These are phyloP conservation scores for Muscicapa comitata DNA, from an alignment of 2,797 vertebrate genomes.

Conservation along the genomic window DNA sequence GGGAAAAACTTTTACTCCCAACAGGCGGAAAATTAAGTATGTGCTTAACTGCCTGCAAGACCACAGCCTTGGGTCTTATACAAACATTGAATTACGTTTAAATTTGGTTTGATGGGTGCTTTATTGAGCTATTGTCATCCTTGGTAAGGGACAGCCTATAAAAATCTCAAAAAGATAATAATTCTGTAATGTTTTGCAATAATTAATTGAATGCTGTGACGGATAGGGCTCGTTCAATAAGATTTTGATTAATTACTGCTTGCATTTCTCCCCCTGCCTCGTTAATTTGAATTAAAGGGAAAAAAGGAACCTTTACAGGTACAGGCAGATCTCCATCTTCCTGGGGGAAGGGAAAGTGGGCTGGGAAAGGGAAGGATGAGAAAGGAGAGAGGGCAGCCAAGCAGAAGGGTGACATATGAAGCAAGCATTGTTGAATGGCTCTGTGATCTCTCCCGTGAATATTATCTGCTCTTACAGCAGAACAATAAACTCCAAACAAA, in stretches of 20 bases:
- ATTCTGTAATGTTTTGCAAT: neutral
- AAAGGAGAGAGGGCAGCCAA: neutral
- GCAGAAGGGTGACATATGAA: neutral
- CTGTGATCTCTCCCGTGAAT: neutral
- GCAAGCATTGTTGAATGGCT: neutral
- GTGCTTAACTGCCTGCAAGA: neutral
- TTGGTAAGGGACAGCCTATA: neutral
- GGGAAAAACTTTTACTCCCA: neutral
- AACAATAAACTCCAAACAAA: neutral
- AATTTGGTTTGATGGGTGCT: neutral
- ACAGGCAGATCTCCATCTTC: neutral
- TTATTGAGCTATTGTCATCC: neutral
- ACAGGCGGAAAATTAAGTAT: neutral
- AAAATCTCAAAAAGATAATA: neutral
- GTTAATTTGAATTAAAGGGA: neutral
- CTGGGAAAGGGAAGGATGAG: neutral
- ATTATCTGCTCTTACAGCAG: neutral
- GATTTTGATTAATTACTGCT: neutral
- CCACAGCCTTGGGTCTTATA: neutral
- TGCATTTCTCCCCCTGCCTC: accelerated
- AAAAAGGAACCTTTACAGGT: neutral
- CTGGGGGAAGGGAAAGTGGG: neutral
- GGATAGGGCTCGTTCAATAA: neutral
- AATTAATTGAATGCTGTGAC: neutral
- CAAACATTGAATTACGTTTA: neutral